These are phyloP conservation scores for Miichthys miiuy DNA, from an alignment of 2,797 vertebrate genomes.

Conservation along the genomic window DNA sequence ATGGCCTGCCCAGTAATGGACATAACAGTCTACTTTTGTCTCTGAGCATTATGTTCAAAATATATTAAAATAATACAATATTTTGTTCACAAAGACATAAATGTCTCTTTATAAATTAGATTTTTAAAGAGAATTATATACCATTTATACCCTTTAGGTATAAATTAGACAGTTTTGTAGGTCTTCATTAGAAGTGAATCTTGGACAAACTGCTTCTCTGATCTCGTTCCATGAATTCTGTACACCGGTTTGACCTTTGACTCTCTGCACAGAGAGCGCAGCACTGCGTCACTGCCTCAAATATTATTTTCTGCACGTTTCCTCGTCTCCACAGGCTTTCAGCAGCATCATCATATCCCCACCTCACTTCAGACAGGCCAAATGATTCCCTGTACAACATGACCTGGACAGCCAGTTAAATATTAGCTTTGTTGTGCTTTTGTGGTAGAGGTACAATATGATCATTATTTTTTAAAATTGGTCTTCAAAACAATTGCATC, in stretches of 20 bases:
- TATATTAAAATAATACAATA: slow-evolving; percentile 45
- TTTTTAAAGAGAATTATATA: too few species aligned
- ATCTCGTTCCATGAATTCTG: neutral
- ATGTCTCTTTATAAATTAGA: slow-evolving; percentile 16
- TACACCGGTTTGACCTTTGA: slow-evolving; percentile 1
- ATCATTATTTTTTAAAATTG: neutral
- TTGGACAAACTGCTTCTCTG: slow-evolving; percentile 7
- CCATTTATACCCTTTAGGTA: neutral
- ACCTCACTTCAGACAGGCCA: neutral
- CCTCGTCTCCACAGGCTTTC: slow-evolving; percentile 10
- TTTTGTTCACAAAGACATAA: slow-evolving; percentile 33
- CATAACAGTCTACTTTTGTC: slow-evolving; percentile 27
- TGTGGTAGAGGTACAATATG: slow-evolving; percentile 4
- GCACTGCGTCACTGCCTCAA: neutral
- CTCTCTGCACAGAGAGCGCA: neutral
- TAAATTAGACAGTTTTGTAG: slow-evolving; percentile 28
- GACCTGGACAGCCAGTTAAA: slow-evolving; percentile 9
- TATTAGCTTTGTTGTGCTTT: slow-evolving; percentile 31
- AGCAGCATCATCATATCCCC: slow-evolving; percentile 37
- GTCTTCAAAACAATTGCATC: slow-evolving; percentile 2
- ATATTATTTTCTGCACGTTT: slow-evolving; percentile 7
- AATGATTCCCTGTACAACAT: neutral
- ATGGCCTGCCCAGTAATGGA: slow-evolving; percentile 9
- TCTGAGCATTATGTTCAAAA: slow-evolving; percentile 34
- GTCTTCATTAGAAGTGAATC: neutral